Evolutionary conservation across 2,888 invertebrate species (phyloP), one percentile per base, ranked within the genome.

Genomic region (Corythucha ciliata): DNA sequence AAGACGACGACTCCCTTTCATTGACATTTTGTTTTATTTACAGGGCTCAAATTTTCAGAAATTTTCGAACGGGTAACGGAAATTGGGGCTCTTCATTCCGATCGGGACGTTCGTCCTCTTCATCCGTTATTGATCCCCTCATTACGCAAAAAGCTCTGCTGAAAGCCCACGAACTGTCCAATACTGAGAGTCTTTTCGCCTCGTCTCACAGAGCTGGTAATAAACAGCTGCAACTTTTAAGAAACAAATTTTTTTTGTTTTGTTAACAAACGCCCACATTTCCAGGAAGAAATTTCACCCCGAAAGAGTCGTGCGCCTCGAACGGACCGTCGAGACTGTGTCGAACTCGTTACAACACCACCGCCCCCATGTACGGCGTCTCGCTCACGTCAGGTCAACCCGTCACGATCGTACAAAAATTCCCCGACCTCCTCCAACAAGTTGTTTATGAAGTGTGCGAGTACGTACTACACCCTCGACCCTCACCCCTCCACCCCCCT

Each of bases 291-390:
- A 67, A 71, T 21, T 69, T 62, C 69, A 55, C 68, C 50, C 59
- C 68, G 49, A 69, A 66, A 60, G 69, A 62, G 56, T 66, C 56
- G 20, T 63, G 69, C 2, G 74, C 80, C 60, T 71, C 73, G 56
- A 79, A 82, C 14, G 79, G 83, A 29, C 81, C 83, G 2, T 74
- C 83, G 20, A 75, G 91, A 54, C 74, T 92, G 29, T 92, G 91
- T 67, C 81, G 84, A 64, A 89, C 91, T 7, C 76, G 89, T 52
- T 90, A 89, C 70, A 91, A 91, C 70, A 91, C 91, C 20, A 91
- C 91, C 36, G 91, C 91, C 16, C 91, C 91, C 1, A 86, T 91
- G 85, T 91, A 89, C 66, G 91, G 91, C n/a, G 89, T 91, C 36
- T 90, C 89, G 16, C 72, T 91, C 32, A 91, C 91, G 14, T 90